These are phyloP conservation scores for Platygyra sinensis DNA, from an alignment of 64 coral and sea anemone genomes.

Conservation along the genomic window DNA sequence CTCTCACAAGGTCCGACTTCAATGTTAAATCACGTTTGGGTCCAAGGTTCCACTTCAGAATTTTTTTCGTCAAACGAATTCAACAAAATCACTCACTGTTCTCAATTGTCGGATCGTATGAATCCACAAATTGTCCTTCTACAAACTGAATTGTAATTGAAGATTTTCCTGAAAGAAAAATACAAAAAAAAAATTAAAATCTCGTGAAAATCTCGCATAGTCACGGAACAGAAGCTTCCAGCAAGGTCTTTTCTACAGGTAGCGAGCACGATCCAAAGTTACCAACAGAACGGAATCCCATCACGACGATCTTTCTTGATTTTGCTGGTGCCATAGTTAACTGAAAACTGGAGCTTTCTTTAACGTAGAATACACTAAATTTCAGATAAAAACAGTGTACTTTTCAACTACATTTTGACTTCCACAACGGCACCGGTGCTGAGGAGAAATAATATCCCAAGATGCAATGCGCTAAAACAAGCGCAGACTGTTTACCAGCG, in stretches of 20 bases:
- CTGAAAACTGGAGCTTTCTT: neutral
- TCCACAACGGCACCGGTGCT: neutral
- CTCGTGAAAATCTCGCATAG: neutral
- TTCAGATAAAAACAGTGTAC: neutral
- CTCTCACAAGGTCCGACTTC: neutral
- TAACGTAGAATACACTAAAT: neutral
- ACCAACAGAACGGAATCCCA: conserved; percentile 99
- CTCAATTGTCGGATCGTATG: conserved; percentile 98
- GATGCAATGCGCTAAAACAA: neutral
- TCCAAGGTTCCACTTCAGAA: too few relatives aligned
- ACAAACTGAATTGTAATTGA: conserved; percentile 99
- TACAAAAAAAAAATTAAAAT: neutral
- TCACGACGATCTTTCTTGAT: conserved; percentile 96
- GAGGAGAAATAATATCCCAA: neutral
- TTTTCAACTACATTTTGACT: conserved; percentile 16
- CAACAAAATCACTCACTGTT: conserved; percentile 77
- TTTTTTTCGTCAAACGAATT: neutral
- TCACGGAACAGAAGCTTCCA: neutral
- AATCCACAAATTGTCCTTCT: conserved; percentile 99
- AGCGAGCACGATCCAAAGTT: conserved; percentile 5
- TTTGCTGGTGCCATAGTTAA: conserved; percentile 93
- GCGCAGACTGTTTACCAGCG: neutral
- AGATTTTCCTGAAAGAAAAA: conserved; percentile 83
- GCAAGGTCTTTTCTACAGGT: neutral
- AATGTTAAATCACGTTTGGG: too few relatives aligned